Percentiles rank a stretch among this genome's conserved stretches.
Conservation (phyloP, 2,113 vertebrate species). For the Furnarius figulus region DNA sequence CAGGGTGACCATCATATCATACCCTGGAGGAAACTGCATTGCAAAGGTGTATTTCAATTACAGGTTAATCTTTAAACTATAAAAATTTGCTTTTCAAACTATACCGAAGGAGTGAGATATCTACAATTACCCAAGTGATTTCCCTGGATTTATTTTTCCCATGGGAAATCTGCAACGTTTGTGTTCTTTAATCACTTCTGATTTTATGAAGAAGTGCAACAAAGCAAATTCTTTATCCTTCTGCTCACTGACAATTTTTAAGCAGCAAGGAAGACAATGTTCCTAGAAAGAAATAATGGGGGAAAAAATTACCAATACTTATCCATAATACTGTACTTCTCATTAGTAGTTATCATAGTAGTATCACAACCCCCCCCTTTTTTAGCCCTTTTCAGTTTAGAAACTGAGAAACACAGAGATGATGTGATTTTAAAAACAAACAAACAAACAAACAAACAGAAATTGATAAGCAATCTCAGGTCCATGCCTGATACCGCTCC, state of each 20-base stretch:
- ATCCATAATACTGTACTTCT: background rate
- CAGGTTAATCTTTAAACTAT: background rate
- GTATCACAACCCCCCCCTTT: accelerated
- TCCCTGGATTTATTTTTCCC: background rate
- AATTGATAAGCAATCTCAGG: background rate
- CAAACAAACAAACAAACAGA: background rate
- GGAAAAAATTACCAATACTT: background rate
- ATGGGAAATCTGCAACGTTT: background rate
- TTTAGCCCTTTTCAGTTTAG: background rate
- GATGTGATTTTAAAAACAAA: accelerated
- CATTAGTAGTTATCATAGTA: background rate
- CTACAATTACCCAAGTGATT: background rate
- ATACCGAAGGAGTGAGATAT: background rate
- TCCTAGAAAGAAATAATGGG: background rate
- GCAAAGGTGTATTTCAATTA: background rate
- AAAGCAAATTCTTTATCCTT: background rate
- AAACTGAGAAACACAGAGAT: background rate
- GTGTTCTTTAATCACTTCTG: background rate
- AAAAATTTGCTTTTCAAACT: background rate
- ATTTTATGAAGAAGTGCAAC: background rate
- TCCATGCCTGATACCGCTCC: background rate
- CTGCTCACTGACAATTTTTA: background rate
- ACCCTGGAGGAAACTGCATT: background rate
- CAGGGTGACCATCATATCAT: background rate
- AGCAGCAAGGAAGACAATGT: background rate